Conservation (phyloP, 2,888 invertebrate genomes). For the Leistus spinibarbis region DNA sequence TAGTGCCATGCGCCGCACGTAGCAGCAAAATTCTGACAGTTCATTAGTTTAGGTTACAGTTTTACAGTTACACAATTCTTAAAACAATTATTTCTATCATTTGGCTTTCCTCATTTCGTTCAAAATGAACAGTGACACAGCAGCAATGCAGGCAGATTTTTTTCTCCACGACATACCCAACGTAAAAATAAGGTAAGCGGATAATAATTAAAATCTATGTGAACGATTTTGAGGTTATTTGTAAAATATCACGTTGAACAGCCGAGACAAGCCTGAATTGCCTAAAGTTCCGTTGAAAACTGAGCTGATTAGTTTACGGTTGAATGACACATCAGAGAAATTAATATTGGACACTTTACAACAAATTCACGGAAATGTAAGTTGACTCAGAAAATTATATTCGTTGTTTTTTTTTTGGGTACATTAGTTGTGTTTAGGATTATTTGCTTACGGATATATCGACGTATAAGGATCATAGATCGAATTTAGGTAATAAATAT, state of each 20-base stretch:
- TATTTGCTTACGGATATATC: slow-evolving; percentile 59
- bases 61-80: not conserved
- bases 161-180: slow-evolving; percentile 68
- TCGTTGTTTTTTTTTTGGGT: slow-evolving; percentile 21
- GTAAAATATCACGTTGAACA: slow-evolving; percentile 6
- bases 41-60: not conserved
- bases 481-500: slow-evolving; percentile 71
- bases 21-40: slow-evolving; percentile 8
- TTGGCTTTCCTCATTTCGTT: not conserved
- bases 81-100: not conserved
- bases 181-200: slow-evolving; percentile 64
- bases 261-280: slow-evolving; percentile 49
- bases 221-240: slow-evolving; percentile 20
- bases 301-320: slow-evolving; percentile 74
- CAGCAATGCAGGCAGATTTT: slow-evolving; percentile 66
- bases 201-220: not conserved
- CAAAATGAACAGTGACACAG: slow-evolving; percentile 65
- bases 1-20: not conserved
- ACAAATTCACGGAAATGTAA: slow-evolving; percentile 76
- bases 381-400: slow-evolving; percentile 49
- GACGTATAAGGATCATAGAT: slow-evolving; percentile 67
- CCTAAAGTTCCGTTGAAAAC: slow-evolving; percentile 67
- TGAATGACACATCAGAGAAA: slow-evolving; percentile 73
- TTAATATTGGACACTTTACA: slow-evolving; percentile 75
- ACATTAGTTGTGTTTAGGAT: slow-evolving; percentile 52